Evolutionary conservation across 2,797 vertebrate genomes (phyloP).

Genomic region (Synanceia verrucosa): DNA sequence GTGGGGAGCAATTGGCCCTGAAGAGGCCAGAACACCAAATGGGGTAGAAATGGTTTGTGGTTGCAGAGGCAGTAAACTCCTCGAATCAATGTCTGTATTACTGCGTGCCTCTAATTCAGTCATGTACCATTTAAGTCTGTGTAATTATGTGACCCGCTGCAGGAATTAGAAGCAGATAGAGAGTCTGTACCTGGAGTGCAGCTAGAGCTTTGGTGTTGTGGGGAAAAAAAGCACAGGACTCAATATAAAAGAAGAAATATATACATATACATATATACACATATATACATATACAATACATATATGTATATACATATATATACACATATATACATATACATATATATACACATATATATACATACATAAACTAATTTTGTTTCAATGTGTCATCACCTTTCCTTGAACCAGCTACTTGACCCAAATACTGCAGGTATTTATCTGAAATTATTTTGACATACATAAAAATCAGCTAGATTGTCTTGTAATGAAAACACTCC

Average conservation of each 20-base stretch:
- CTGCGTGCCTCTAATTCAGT: slow-evolving; percentile 30
- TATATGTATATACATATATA: too few species aligned
- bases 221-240: slow-evolving; percentile 69
- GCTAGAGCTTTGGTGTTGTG: slow-evolving; percentile 78
- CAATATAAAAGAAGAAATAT: slow-evolving; percentile 44
- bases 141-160: slow-evolving; percentile 61
- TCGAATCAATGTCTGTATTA: slow-evolving; percentile 5
- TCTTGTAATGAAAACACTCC: too few species aligned
- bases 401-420: neutral
- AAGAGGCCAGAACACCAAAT: slow-evolving; percentile 20
- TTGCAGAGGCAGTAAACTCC: slow-evolving; percentile 30
- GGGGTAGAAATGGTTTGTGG: slow-evolving; percentile 22
- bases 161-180: slow-evolving; percentile 61
- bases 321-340: too few species aligned
- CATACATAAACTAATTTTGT: too few species aligned
- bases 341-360: too few species aligned
- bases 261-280: too few species aligned
- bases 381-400: too few species aligned
- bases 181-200: slow-evolving; percentile 82
- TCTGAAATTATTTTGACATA: too few species aligned
- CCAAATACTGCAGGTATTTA: neutral
- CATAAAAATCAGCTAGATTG: too few species aligned
- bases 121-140: slow-evolving; percentile 81
- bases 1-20: slow-evolving; percentile 1
- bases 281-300: too few species aligned